Base-by-base conservation (phyloP, 2,113 vertebrate genomes). In the Gallinago jamesoni region DNA sequence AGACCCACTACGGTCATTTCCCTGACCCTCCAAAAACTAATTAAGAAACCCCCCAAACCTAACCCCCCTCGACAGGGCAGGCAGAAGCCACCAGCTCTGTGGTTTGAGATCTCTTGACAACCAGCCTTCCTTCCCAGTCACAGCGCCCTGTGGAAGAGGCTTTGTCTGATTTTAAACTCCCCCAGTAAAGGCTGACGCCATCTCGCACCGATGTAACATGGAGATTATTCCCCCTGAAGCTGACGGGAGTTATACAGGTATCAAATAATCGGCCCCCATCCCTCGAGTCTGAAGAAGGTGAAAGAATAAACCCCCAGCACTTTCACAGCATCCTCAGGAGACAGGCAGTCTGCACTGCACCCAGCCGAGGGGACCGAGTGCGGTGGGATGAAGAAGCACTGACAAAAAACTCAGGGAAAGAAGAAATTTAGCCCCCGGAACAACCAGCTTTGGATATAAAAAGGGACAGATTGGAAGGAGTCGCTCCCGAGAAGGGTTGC, bases 1-100 rank as follows among this genome's bases (percentile, higher is more conserved):
- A 92, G 47, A 85, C 83, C 23, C 84, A 79, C 60, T 90, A 70
- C 3, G 33, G 72, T 69, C 88, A 91, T 76, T 96, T 93, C 94
- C 76, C 85, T 69, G 93, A 96, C 90, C 72, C 39, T 96, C 80
- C 72, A 82, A 88, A 92, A 94, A 93, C 90, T 95, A 93, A 92
- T 87, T 97, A 84, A 90, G 88, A 87, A 85, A 11, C 23, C 28
- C 31, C 39, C 27, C 22, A 78, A 81, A 93, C 85, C 39, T 31
- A 86, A 78, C 75, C 56, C 75, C 52, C 57, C 35, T 94, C 10
- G 33, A 64, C 53, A 77, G 56, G 81, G 85, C 91, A 93, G 60
- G 93, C 84, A 94, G 85, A 92, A 95, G 86, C 93, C 39, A 86
- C 80, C 62, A 66, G 59, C 30, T 85, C 90, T 63, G 10, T 53